Evolutionary conservation across 2,888 invertebrate species (phyloP).

Genomic region (Adelphocoris suturalis): DNA sequence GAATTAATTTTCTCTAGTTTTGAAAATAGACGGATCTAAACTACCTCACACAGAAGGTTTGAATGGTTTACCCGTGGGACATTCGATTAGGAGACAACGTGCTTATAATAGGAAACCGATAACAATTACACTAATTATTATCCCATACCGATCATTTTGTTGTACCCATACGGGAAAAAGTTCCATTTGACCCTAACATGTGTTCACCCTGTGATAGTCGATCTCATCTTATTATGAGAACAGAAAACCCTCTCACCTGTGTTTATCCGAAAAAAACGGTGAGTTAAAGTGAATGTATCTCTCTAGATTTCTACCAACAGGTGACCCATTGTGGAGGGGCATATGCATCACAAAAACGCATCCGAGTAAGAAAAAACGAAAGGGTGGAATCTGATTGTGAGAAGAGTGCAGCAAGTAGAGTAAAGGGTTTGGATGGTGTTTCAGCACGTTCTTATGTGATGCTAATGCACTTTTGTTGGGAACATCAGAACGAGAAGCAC

Average conservation of each 20-base stretch:
- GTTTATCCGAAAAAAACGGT: conserved; percentile 12
- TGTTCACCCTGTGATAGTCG: conserved; percentile 27
- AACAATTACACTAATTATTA: neutral
- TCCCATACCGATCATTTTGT: neutral
- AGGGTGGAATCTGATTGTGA: conserved; percentile 46
- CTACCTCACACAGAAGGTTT: too few species aligned
- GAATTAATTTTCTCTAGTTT: too few species aligned
- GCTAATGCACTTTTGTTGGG: conserved; percentile 60
- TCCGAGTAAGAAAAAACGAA: neutral
- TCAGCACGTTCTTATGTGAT: conserved; percentile 65
- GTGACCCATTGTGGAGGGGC: conserved; percentile 10
- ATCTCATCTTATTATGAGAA: conserved; percentile 41
- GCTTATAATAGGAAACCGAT: too few species aligned
- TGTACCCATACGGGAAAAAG: neutral
- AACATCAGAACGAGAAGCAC: neutral
- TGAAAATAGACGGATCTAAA: too few species aligned
- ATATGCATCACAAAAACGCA: conserved; percentile 19
- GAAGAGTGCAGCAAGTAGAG: conserved; percentile 41
- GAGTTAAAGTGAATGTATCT: conserved; percentile 12
- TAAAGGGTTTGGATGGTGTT: conserved; percentile 62
- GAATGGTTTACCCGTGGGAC: too few species aligned
- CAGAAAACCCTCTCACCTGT: neutral
- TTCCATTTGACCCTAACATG: neutral
- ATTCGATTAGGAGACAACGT: too few species aligned
- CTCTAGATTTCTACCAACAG: conserved; percentile 30